A percentile compares a stretch with the other conserved stretches of the same genome.
Evolutionary conservation across 2,888 invertebrate genomes (phyloP).

Genomic region (Carterocephalus palaemon): DNA sequence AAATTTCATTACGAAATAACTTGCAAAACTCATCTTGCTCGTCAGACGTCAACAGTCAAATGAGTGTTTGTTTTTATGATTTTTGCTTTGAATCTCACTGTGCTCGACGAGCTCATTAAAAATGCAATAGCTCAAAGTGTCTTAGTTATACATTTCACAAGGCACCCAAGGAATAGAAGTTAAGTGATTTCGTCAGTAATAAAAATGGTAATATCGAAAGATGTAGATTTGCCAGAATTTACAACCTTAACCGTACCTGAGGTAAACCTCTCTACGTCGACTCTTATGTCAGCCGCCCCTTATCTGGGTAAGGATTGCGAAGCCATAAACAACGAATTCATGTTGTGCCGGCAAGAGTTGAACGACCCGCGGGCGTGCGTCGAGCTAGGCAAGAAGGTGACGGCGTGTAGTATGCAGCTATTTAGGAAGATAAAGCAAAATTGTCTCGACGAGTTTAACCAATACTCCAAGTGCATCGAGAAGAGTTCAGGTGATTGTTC

Average conservation of each 20-base stretch:
- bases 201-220: constrained; percentile 83
- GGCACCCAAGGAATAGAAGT: no score
- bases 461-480: constrained; percentile 86
- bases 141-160: no score
- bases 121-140: no score
- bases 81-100: no score
- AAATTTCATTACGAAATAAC: background rate
- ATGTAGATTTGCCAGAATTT: constrained; percentile 85
- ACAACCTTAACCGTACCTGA: constrained; percentile 89
- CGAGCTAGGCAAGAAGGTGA: constrained; percentile 91
- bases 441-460: constrained; percentile 90
- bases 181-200: no score
- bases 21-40: background rate
- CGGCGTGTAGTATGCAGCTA: constrained; percentile 89
- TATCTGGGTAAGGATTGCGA: constrained; percentile 96
- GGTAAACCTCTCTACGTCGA: constrained; percentile 87
- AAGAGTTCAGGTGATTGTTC: constrained; percentile 84
- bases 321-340: constrained; percentile 93
- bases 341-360: constrained; percentile 90
- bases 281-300: constrained; percentile 90
- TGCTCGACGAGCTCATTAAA: no score
- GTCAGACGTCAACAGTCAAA: background rate
- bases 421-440: constrained; percentile 88
- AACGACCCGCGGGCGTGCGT: constrained; percentile 92
- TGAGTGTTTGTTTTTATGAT: no score